Evolutionary conservation across 2,113 vertebrate species (phyloP).

Genomic region (Gavialis gangeticus): DNA sequence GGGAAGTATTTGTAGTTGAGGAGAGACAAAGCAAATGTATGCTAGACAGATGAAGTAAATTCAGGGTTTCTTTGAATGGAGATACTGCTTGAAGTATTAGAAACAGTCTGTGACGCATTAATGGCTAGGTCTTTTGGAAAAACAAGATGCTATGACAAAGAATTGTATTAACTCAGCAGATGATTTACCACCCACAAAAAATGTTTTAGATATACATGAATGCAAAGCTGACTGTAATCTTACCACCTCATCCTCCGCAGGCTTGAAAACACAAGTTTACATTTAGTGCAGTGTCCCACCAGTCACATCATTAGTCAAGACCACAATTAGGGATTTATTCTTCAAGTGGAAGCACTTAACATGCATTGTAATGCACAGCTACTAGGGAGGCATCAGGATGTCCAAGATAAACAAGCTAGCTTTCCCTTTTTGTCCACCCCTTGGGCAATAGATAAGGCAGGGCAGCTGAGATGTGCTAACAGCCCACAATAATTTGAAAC

Average conservation of each 20-base stretch:
- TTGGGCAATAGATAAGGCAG: neutral
- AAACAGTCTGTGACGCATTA: constrained; percentile 39
- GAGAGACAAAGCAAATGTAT: constrained; percentile 58
- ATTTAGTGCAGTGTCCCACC: constrained; percentile 82
- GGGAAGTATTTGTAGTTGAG: constrained; percentile 28
- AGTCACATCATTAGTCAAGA: constrained; percentile 57
- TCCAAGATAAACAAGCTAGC: fast-evolving
- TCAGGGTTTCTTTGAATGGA: constrained; percentile 32
- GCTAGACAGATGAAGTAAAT: constrained; percentile 42
- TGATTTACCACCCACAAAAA: constrained; percentile 66
- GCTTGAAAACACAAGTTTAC: constrained; percentile 94
- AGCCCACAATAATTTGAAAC: neutral
- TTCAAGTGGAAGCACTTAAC: neutral
- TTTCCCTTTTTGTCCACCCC: neutral
- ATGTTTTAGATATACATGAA: constrained; percentile 73
- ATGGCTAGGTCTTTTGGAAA: constrained; percentile 30
- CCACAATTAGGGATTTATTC: constrained; percentile 28
- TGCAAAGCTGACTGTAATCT: constrained; percentile 80
- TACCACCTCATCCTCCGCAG: constrained; percentile 96
- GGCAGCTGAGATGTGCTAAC: neutral
- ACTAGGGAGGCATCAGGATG: neutral
- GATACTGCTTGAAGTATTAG: constrained; percentile 1
- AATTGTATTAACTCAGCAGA: constrained; percentile 9
- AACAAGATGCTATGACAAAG: constrained; percentile 37
- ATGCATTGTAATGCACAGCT: neutral